Conservation (phyloP, 2,113 vertebrate species). For the Brienomyrus longianalis region DNA sequence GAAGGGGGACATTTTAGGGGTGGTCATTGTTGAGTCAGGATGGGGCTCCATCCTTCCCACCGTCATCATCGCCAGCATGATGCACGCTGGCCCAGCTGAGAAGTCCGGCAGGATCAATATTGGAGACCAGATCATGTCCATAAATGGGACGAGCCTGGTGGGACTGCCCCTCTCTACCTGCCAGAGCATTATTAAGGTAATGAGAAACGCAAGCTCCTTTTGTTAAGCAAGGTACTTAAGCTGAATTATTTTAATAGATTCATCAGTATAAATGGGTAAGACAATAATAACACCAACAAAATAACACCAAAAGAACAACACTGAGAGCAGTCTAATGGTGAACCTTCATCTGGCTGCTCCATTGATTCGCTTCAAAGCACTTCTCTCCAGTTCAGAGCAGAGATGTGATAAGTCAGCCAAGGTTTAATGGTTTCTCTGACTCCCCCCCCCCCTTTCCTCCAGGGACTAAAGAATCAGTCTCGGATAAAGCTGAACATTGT, state of each 20-base stretch:
- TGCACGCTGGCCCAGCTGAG: constrained; percentile 93
- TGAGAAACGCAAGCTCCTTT: not conserved
- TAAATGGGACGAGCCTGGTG: constrained; percentile 93
- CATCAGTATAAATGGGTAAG: not conserved
- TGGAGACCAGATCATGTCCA: constrained; percentile 97
- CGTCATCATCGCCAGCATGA: constrained; percentile 97
- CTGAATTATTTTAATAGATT: not conserved
- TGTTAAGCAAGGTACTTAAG: not conserved
- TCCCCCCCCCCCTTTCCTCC: not conserved
- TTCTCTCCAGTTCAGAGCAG: not conserved
- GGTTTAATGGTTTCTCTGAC: not conserved
- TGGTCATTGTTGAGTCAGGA: constrained; percentile 94
- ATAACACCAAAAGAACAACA: not conserved
- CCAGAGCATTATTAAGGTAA: constrained; percentile 97
- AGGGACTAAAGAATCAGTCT: constrained; percentile 92
- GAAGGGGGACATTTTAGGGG: constrained; percentile 90
- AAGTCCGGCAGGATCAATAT: constrained; percentile 89
- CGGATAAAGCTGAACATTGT: constrained; percentile 90
- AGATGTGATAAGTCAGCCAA: not conserved
- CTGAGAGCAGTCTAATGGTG: not conserved
- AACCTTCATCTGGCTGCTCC: not conserved
- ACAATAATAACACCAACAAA: not conserved
- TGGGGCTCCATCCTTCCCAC: constrained; percentile 98
- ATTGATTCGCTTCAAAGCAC: not conserved
- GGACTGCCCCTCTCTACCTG: constrained; percentile 95